Evolutionary conservation across 2,888 invertebrate species (phyloP).

Genomic region (Athrips mouffetella): DNA sequence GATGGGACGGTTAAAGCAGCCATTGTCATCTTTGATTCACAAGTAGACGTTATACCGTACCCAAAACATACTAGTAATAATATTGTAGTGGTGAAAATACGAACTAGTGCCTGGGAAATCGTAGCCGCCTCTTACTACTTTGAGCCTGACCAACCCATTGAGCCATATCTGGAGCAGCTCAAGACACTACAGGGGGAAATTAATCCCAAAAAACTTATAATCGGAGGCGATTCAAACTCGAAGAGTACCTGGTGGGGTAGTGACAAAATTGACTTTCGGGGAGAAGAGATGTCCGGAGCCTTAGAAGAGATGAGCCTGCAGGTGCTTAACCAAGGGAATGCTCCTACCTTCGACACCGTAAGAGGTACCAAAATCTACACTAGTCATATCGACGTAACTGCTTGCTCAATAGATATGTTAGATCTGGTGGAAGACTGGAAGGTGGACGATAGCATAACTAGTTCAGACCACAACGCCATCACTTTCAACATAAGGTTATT

Average conservation of each 20-base stretch:
- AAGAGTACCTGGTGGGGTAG: conserved; percentile 24
- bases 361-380: not conserved
- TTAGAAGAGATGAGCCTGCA: conserved; percentile 13
- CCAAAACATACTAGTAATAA: conserved; percentile 14
- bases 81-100: conserved; percentile 15
- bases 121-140: conserved; percentile 20
- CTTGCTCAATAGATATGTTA: conserved; percentile 12
- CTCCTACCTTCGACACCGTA: conserved; percentile 18
- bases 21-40: not conserved
- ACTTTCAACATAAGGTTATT: no score
- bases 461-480: no score
- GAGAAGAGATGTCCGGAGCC: conserved; percentile 12
- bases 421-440: conserved; percentile 15
- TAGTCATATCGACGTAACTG: not conserved
- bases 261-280: conserved; percentile 15
- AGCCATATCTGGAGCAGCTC: conserved; percentile 15
- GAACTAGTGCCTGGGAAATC: conserved; percentile 18
- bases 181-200: not conserved
- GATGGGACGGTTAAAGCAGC: not conserved
- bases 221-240: conserved; percentile 13
- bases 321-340: conserved; percentile 12
- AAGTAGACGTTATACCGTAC: not conserved
- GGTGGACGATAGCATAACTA: no score
- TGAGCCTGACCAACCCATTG: conserved; percentile 21
- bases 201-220: not conserved